These are phyloP conservation scores for Myrmophylax atrothorax DNA, from an alignment of 2,113 vertebrate genomes.

Conservation along the genomic window DNA sequence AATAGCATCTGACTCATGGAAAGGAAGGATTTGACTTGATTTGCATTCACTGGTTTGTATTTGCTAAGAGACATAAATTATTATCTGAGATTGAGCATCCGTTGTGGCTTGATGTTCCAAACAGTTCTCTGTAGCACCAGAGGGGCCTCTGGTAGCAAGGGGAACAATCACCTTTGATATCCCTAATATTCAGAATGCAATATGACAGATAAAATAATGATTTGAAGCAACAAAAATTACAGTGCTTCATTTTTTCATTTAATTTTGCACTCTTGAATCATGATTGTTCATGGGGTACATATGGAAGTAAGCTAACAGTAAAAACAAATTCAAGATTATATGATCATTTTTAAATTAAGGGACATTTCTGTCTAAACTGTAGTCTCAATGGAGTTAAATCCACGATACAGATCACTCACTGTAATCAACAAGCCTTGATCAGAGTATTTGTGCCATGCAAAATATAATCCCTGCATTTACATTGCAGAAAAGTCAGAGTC, in stretches of 20 bases:
- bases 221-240: neutral
- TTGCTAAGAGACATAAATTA: slow-evolving; percentile 12
- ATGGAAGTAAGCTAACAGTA: neutral
- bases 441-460: neutral
- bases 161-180: neutral
- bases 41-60: slow-evolving; percentile 17
- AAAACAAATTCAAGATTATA: neutral
- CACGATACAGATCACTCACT: neutral
- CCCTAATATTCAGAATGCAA: neutral
- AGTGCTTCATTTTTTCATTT: neutral
- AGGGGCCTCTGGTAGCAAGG: neutral
- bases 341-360: neutral
- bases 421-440: neutral
- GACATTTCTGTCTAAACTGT: neutral
- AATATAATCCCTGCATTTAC: neutral
- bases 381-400: neutral
- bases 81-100: neutral
- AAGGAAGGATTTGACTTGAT: slow-evolving; percentile 27
- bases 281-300: neutral
- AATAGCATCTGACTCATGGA: slow-evolving; percentile 31
- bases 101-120: neutral
- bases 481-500: neutral
- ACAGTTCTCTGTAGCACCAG: neutral
- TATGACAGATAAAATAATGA: neutral
- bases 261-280: neutral